phyloP scores from a whole-genome alignment of 1,140 invertebrate species.

The Popillia japonica region DNA sequence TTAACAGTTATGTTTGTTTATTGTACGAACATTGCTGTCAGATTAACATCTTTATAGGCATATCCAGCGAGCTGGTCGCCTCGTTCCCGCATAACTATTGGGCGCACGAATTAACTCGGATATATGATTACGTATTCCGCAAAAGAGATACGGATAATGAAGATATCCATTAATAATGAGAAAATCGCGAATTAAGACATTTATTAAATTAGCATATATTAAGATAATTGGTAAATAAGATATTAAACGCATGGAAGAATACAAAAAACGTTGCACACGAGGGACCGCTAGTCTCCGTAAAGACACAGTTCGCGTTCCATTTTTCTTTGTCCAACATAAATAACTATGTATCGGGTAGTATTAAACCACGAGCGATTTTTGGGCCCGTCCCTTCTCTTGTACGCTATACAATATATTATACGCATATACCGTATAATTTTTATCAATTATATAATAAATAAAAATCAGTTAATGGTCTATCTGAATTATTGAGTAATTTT shows the following conservation, averaged over 20 bases:
- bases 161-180: slow-evolving; percentile 37
- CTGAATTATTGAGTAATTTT: slow-evolving; percentile 29
- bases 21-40: slow-evolving; percentile 11
- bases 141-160: slow-evolving; percentile 35
- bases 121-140: slow-evolving; percentile 30
- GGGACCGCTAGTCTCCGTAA: not conserved
- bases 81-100: not conserved
- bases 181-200: slow-evolving; percentile 38
- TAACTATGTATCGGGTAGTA: slow-evolving; percentile 19
- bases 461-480: slow-evolving; percentile 34
- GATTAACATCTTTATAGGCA: slow-evolving; percentile 29
- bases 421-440: slow-evolving; percentile 28
- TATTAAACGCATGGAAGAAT: not conserved
- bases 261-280: slow-evolving; percentile 8
- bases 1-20: slow-evolving; percentile 33
- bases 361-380: slow-evolving; percentile 17
- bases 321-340: slow-evolving; percentile 28
- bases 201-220: slow-evolving; percentile 40
- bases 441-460: slow-evolving; percentile 37
- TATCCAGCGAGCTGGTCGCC: not conserved
- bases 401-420: slow-evolving; percentile 24
- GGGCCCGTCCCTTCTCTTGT: slow-evolving; percentile 29
- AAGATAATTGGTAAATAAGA: slow-evolving; percentile 37
- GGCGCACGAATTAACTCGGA: not conserved
- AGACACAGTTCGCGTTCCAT: slow-evolving; percentile 13